phyloP scores from a whole-genome alignment of 1,140 invertebrate species.

The Cydia pomonella region DNA sequence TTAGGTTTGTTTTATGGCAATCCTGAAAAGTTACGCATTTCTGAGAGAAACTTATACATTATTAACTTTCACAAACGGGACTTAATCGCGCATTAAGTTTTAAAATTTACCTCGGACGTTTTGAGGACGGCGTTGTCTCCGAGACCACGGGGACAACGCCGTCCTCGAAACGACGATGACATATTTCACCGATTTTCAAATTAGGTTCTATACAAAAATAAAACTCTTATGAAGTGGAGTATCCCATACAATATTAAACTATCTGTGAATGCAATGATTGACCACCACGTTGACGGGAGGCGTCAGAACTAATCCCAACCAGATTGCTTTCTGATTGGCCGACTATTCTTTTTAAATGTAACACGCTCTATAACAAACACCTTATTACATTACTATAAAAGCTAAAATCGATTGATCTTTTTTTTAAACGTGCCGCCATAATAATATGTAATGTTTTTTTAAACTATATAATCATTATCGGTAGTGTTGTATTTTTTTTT shows the following conservation, averaged over 20 bases:
- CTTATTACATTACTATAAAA: background rate
- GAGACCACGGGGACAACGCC: no score
- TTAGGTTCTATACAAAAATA: no score
- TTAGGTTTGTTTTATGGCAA: no score
- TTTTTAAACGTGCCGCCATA: conserved; percentile 5
- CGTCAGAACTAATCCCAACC: conserved; percentile 21
- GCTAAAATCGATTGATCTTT: background rate
- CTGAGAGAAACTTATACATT: no score
- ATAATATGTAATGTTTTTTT: conserved; percentile 24
- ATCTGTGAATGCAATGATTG: conserved; percentile 27
- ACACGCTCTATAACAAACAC: background rate
- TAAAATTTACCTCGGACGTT: no score
- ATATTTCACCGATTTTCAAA: no score
- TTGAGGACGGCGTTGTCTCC: no score
- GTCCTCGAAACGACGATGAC: no score
- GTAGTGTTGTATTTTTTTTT: background rate
- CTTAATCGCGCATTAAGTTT: no score
- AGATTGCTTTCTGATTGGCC: conserved; percentile 21
- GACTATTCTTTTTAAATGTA: conserved; percentile 1
- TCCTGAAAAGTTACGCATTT: no score
- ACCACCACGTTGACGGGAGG: conserved; percentile 16
- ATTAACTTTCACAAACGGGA: no score
- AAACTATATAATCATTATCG: conserved; percentile 22
- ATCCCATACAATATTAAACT: background rate
- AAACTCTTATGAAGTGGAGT: background rate